phyloP scores from a whole-genome alignment of 2,888 invertebrate species.

The Rhagium mordax region DNA sequence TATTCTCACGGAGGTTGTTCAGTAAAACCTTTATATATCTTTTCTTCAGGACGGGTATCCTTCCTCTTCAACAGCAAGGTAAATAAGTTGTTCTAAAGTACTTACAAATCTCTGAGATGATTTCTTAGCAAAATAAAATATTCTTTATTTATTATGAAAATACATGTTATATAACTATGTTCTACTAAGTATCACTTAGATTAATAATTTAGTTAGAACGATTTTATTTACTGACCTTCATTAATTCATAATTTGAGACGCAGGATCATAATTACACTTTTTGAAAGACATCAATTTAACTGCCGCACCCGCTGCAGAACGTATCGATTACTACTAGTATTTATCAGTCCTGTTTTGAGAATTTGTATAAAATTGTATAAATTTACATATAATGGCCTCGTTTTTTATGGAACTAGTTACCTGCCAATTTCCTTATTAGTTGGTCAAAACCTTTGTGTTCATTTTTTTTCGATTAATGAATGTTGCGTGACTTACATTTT shows the following conservation, averaged over 20 bases:
- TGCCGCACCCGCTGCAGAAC: background rate
- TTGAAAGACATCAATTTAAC: constrained; percentile 1
- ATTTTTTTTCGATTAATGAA: background rate
- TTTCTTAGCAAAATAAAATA: too few relatives aligned
- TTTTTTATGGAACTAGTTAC: constrained; percentile 6
- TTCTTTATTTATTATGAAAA: too few relatives aligned
- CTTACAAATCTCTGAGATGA: too few relatives aligned
- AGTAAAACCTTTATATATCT: too few relatives aligned
- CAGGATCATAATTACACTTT: background rate
- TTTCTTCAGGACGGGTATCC: too few relatives aligned
- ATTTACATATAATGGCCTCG: constrained; percentile 16
- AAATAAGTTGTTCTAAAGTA: too few relatives aligned
- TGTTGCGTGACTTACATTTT: constrained; percentile 15
- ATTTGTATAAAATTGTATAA: constrained; percentile 3
- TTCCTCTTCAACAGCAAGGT: too few relatives aligned
- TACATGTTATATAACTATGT: too few relatives aligned
- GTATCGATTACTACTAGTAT: background rate
- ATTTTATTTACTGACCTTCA: background rate
- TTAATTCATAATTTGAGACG: constrained; percentile 1
- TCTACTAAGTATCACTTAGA: too few relatives aligned
- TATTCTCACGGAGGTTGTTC: too few relatives aligned
- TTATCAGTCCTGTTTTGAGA: background rate
- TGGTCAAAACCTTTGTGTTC: background rate
- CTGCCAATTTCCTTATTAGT: constrained; percentile 9
- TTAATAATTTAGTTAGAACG: too few relatives aligned